Conservation (phyloP, 2,888 invertebrate species). For the Physocephala rufipes region DNA sequence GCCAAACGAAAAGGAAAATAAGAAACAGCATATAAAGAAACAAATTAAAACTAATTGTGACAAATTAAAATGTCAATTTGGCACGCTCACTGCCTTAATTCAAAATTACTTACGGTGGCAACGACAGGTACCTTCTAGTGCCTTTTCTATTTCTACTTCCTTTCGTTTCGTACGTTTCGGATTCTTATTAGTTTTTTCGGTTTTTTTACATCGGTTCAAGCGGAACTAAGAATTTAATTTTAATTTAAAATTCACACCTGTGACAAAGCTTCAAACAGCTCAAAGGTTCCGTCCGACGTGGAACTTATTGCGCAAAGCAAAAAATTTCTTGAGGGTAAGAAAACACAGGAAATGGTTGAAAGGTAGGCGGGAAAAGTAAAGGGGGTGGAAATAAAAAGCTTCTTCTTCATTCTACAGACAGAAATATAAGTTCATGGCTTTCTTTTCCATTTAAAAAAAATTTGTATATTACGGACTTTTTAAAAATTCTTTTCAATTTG, state of each 20-base stretch:
- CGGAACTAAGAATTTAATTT: conserved; percentile 40
- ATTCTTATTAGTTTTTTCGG: conserved; percentile 40
- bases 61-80: conserved; percentile 35
- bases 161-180: conserved; percentile 12
- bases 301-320: neutral
- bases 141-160: no score
- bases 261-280: conserved; percentile 18
- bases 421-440: no score
- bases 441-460: no score
- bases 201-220: conserved; percentile 46
- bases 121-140: neutral
- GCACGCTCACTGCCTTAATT: conserved; percentile 3
- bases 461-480: no score
- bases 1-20: neutral
- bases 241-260: conserved; percentile 31
- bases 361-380: neutral
- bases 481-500: no score
- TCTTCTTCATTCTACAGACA: no score
- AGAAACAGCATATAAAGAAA: conserved; percentile 17
- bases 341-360: neutral
- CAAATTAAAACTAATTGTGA: conserved; percentile 34
- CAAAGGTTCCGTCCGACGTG: neutral
- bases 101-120: conserved; percentile 11
- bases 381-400: neutral
- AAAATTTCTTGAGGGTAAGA: neutral